These are phyloP conservation scores for Pluvialis apricaria DNA, from an alignment of 2,113 vertebrate genomes.

Conservation along the genomic window DNA sequence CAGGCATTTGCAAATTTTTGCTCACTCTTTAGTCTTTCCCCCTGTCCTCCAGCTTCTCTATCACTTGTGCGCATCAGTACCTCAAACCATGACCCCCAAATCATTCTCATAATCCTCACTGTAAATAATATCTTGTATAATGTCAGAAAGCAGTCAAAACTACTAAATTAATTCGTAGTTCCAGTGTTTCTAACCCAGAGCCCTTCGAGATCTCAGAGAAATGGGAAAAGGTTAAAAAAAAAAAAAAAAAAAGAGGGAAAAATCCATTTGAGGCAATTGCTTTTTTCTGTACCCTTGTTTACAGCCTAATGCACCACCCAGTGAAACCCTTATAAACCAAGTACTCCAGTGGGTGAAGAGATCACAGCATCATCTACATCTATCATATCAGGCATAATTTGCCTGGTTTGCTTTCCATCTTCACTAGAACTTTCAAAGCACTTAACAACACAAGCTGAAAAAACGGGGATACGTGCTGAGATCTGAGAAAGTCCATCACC, in stretches of 20 bases:
- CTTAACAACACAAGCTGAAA: background rate
- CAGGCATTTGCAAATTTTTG: background rate
- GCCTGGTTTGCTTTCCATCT: background rate
- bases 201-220: background rate
- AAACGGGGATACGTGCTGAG: background rate
- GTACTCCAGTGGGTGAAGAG: background rate
- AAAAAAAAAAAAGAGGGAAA: background rate
- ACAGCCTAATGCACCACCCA: background rate
- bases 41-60: background rate
- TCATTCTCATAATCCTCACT: background rate
- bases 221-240: background rate
- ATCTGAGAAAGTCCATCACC: background rate
- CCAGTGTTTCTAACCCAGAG: background rate
- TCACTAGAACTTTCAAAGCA: background rate
- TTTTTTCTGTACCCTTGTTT: background rate
- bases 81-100: background rate
- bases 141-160: background rate
- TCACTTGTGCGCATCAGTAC: background rate
- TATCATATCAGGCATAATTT: background rate
- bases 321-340: background rate
- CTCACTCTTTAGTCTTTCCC: background rate
- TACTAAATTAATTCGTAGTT: background rate
- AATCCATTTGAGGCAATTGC: background rate
- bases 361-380: background rate
- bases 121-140: background rate